Evolutionary conservation across 2,888 invertebrate genomes (phyloP), one percentile per base, ranked within the genome.

Genomic region (Trissolcus japonicus): DNA sequence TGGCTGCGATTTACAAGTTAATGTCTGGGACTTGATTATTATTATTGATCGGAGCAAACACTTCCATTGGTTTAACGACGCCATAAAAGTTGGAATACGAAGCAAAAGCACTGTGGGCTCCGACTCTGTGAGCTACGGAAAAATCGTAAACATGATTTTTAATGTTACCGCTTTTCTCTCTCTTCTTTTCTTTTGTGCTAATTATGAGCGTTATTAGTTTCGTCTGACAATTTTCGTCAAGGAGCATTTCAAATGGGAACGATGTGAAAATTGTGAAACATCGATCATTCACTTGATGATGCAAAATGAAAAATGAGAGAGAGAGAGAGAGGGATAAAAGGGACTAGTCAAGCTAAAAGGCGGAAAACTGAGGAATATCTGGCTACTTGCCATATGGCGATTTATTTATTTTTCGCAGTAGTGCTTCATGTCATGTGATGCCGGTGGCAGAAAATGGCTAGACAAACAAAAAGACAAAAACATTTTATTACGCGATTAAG

Each of bases 401-500:
- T 84, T 85, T 84, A 86, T 85, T 86, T 86, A 86, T 86, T 86
- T 86, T 83, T 82, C 82, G 35, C 71, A 55, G 66, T 74, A 71
- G 69, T 74, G 66, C 56, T 71, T 78, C 62, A 59, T 60, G 78
- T 75, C 72, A 61, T 57, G 48, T 62, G 74, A 72, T 67, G 74
- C 75, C 53, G 65, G 60, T 63, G 67, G 62, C 75, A 57, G 71
- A 72, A 76, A 76, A 71, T 73, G 81, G 80, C 82, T 83, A 80
- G 84, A 86, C 86, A 86, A 86, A 86, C 84, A 85, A 82, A 81
- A 79, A 83, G 78, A 81, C 82, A 85, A 86, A 86, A 86, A 86
- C 83, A 85, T 85, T 87, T 87, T 87, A 87, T 86, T 86, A 85
- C 84, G 82, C 84, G 85, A 87, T 87, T 86, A 87, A 86, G 84